Conservation (phyloP, 2,113 vertebrate species). For the Pitta sordida region DNA sequence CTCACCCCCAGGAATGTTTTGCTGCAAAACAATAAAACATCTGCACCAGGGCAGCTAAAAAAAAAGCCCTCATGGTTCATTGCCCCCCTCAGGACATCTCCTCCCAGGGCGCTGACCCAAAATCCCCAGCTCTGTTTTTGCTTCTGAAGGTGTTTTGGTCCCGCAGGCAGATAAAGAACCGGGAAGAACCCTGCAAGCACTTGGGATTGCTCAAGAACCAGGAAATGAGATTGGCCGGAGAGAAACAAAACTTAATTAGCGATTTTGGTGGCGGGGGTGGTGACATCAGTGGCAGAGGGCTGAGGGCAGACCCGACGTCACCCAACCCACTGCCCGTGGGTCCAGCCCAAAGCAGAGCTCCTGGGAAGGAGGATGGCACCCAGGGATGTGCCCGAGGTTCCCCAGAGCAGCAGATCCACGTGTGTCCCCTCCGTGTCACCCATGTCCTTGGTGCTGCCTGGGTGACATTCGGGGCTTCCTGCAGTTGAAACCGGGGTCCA, state of each 20-base stretch:
- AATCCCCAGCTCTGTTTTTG: neutral
- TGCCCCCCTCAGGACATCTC: neutral
- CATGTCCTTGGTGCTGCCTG: accelerated
- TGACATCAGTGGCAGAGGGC: constrained; percentile 18
- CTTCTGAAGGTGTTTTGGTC: constrained; percentile 4
- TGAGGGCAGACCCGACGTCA: neutral
- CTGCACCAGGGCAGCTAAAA: neutral
- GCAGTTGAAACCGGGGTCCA: neutral
- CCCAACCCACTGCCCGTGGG: accelerated
- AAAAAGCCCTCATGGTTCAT: neutral
- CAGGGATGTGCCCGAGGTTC: neutral
- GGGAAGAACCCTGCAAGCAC: neutral
- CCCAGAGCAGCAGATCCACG: accelerated
- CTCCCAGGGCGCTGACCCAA: neutral
- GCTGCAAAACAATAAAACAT: neutral
- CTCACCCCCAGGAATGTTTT: constrained; percentile 19
- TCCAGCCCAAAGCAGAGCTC: neutral
- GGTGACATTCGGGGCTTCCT: neutral
- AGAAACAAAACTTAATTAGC: neutral
- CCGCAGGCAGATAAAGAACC: neutral
- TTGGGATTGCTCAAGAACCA: constrained; percentile 47
- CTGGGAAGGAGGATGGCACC: neutral
- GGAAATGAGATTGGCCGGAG: constrained; percentile 36
- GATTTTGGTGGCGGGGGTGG: neutral
- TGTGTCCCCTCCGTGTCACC: neutral